Evolutionary conservation across 2,113 vertebrate species (phyloP).

Genomic region (Sturnus vulgaris): DNA sequence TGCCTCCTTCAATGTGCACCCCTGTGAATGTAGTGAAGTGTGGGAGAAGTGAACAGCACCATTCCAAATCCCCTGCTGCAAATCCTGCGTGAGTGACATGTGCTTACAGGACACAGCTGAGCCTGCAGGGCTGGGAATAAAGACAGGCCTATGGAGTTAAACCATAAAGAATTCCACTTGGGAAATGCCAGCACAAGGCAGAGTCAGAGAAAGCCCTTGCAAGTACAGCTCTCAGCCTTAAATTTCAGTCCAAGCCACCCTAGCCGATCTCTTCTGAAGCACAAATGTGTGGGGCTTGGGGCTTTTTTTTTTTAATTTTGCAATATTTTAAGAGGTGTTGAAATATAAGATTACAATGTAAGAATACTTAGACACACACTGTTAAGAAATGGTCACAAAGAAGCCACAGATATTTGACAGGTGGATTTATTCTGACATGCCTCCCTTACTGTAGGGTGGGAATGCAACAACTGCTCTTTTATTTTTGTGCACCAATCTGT

Average conservation of each 20-base stretch:
- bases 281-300: not conserved
- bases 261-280: not conserved
- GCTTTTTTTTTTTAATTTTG: not conserved
- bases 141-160: not conserved
- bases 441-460: not conserved
- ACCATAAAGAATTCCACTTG: not conserved
- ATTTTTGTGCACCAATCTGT: not conserved
- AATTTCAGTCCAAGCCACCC: not conserved
- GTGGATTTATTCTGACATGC: not conserved
- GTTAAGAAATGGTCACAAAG: not conserved
- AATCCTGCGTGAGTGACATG: accelerated
- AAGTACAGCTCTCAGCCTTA: not conserved
- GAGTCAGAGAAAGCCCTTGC: not conserved
- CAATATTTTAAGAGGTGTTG: not conserved
- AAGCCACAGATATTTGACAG: not conserved
- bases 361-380: not conserved
- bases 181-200: not conserved
- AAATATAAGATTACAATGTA: not conserved
- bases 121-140: not conserved
- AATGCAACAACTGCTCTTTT: not conserved
- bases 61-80: not conserved
- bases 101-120: not conserved
- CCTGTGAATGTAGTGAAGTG: accelerated
- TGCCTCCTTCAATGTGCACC: not conserved
- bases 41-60: not conserved